Percentiles rank a stretch among this genome's conserved stretches.
phyloP scores from a whole-genome alignment of 2,113 vertebrate species.

The Miniopterus natalensis region DNA sequence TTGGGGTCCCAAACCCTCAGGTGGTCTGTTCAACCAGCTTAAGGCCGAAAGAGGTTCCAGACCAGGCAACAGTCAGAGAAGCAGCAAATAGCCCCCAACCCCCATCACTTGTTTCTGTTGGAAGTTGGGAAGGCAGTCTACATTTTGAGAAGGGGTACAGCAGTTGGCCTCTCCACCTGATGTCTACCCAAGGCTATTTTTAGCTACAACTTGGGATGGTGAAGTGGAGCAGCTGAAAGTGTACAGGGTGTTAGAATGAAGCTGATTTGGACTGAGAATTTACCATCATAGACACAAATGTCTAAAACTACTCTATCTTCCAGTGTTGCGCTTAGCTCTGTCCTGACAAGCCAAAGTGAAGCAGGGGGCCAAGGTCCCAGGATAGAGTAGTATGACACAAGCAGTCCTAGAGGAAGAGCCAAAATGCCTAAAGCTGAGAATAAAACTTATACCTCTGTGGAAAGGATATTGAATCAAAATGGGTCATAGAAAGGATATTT shows the following conservation, averaged over 20 bases:
- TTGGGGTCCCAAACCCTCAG: neutral
- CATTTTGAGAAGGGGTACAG: slow-evolving; percentile 64
- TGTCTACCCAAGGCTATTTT: slow-evolving; percentile 56
- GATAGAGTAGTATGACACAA: neutral
- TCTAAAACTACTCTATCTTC: slow-evolving; percentile 31
- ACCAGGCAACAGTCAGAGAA: neutral
- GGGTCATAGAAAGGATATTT: slow-evolving; percentile 48
- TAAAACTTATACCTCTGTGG: slow-evolving; percentile 27
- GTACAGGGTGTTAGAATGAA: neutral
- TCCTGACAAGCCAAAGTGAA: slow-evolving; percentile 50
- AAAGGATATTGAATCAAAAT: slow-evolving; percentile 52
- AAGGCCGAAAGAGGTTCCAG: slow-evolving; percentile 37
- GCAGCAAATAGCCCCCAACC: neutral
- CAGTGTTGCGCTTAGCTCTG: slow-evolving; percentile 17
- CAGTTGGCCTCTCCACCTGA: slow-evolving; percentile 32
- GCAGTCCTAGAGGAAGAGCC: slow-evolving; percentile 8
- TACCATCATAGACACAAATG: slow-evolving; percentile 44
- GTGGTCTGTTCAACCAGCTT: neutral
- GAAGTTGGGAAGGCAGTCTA: slow-evolving; percentile 15
- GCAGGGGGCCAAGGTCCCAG: neutral
- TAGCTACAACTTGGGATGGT: slow-evolving; percentile 46
- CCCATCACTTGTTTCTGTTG: slow-evolving; percentile 25
- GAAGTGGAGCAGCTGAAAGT: slow-evolving; percentile 62
- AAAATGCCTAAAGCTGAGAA: slow-evolving; percentile 46
- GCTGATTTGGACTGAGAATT: neutral